These are phyloP conservation scores for Phymatocera aterrima DNA, from an alignment of 2,888 invertebrate genomes.

Conservation along the genomic window DNA sequence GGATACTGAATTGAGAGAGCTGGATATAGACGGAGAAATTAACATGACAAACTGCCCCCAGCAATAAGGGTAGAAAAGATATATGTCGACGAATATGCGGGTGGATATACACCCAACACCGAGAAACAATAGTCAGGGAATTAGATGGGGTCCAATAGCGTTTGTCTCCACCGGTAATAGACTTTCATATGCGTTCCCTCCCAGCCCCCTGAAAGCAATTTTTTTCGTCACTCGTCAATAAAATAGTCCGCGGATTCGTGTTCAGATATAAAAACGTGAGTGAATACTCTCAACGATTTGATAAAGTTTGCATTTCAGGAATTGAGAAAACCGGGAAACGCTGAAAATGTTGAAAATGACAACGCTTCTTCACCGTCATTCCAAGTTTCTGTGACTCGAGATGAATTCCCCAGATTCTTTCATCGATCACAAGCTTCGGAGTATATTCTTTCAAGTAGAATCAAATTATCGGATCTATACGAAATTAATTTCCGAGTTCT, in stretches of 20 bases:
- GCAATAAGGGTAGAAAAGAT: constrained; percentile 74
- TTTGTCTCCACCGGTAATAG: constrained; percentile 47
- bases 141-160: constrained; percentile 50
- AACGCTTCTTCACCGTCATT: too few relatives aligned
- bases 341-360: too few relatives aligned
- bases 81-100: constrained; percentile 72
- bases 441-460: too few relatives aligned
- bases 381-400: too few relatives aligned
- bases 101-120: constrained; percentile 59
- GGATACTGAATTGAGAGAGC: background rate
- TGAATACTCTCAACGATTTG: background rate
- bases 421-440: too few relatives aligned
- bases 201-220: background rate
- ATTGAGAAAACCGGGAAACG: too few relatives aligned
- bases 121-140: constrained; percentile 70
- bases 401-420: too few relatives aligned
- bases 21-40: constrained; percentile 68
- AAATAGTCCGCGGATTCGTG: background rate
- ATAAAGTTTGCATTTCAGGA: too few relatives aligned
- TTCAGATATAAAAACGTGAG: background rate
- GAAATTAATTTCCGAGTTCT: too few relatives aligned
- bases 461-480: too few relatives aligned
- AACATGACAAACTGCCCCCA: constrained; percentile 75
- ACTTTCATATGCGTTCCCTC: constrained; percentile 11
- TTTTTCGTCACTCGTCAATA: background rate